Conservation (phyloP, 2,113 vertebrate species). For the Syngnathus typhle region DNA sequence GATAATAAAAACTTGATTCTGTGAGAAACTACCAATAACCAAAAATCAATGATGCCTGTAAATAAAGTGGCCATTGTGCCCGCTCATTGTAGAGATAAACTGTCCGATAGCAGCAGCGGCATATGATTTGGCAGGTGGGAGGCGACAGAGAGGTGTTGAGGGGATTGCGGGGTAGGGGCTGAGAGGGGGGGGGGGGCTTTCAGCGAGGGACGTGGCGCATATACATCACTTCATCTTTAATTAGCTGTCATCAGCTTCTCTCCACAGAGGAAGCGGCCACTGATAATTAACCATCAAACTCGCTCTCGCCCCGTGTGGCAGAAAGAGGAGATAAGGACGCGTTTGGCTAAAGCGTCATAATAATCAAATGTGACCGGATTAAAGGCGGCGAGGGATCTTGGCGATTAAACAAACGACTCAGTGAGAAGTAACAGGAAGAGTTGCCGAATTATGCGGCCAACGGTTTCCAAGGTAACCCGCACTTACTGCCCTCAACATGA, state of each 20-base stretch:
- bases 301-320: conserved; percentile 9
- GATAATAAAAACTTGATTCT: background rate
- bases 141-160: conserved; percentile 10
- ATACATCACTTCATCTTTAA: conserved; percentile 70
- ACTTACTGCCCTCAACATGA: conserved; percentile 31
- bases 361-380: conserved; percentile 36
- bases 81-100: conserved; percentile 36
- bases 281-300: conserved; percentile 70
- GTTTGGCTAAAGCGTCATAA: conserved; percentile 26
- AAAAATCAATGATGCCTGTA: conserved; percentile 14
- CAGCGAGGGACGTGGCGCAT: conserved; percentile 16
- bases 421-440: conserved; percentile 22
- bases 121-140: conserved; percentile 57
- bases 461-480: conserved; percentile 32
- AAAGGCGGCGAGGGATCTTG: background rate
- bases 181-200: background rate
- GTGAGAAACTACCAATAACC: background rate
- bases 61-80: conserved; percentile 29
- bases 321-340: conserved; percentile 27
- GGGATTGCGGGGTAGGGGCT: background rate
- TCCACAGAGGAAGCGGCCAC: conserved; percentile 57
- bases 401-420: conserved; percentile 39
- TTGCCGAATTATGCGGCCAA: conserved; percentile 11
- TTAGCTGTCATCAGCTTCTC: conserved; percentile 68
- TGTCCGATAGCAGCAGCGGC: conserved; percentile 31